Base-by-base conservation (phyloP, 2,888 invertebrate genomes). In the Acrocyrtus sp. region DNA sequence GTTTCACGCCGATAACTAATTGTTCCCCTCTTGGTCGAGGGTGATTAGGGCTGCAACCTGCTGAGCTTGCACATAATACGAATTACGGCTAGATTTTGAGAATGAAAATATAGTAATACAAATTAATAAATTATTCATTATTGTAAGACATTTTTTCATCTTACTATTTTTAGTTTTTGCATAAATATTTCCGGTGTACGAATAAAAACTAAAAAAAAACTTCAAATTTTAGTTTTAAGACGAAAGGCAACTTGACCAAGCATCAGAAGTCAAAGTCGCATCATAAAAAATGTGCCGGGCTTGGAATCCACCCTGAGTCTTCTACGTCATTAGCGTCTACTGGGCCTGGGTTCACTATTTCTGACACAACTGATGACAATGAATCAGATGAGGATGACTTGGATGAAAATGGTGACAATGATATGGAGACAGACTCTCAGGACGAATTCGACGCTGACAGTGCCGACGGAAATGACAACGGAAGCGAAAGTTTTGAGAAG, bases 221-320 rank as follows among this genome's bases (percentile, higher is more conserved):
- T n/a, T n/a, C n/a, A n/a, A 48, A 50, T 57, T 54, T 12, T 86
- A 96, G 96, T 85, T 98, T 98, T 85, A 98, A 98, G 86, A 98
- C 98, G 3, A 98, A 98, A 85, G 96, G 98, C 15, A 98, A 98
- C 84, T 87, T 98, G 74, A 98, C 98, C 0, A 98, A 98, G 85
- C 98, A 98, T 85, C 95, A 98, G 94, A 96, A 97, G 84, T 97
- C 98, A 68, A 98, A 98, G 86, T 92, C 96, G 1, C 98, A 98
- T 85, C 94, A 93, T 82, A 96, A 96, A 85, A 95, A 94, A 83
- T 96, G 96, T 85, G 88, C 91, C 26, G 94, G 95, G 82, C 87
- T 91, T 80, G 94, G 91, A 75, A 91, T 94, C 78, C 78, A 81
- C 67, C 81, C 81, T 2, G 75, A 81, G 47, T 81, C 81, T 1